Evolutionary conservation across 2,888 invertebrate genomes (phyloP).

Genomic region (Drosophila falleni): DNA sequence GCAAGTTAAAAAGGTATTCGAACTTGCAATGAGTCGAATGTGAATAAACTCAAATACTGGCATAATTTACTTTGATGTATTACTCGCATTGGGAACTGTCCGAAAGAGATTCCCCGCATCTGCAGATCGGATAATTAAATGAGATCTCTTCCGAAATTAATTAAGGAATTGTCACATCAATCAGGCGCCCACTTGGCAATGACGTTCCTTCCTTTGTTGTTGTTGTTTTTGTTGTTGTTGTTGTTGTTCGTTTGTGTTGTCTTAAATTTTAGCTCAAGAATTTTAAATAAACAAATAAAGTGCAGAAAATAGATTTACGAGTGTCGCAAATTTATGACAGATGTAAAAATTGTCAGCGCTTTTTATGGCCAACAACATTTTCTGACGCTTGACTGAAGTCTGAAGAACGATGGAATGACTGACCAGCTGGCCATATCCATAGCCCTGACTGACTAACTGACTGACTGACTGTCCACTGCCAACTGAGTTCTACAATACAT

Average conservation of each 20-base stretch:
- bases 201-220: conserved; percentile 23
- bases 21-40: conserved; percentile 43
- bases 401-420: conserved; percentile 44
- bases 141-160: conserved; percentile 68
- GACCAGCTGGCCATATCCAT: conserved; percentile 63
- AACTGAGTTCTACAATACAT: conserved; percentile 16
- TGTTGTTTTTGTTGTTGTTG: conserved; percentile 29
- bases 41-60: conserved; percentile 66
- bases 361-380: conserved; percentile 51
- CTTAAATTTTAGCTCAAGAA: conserved; percentile 33
- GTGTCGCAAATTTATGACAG: conserved; percentile 75
- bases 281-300: conserved; percentile 80
- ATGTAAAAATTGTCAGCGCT: conserved; percentile 76
- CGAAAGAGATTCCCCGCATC: conserved; percentile 12
- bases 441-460: conserved; percentile 32
- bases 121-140: conserved; percentile 67
- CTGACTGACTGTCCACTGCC: conserved; percentile 22
- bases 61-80: conserved; percentile 69
- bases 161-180: conserved; percentile 82
- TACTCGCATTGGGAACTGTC: conserved; percentile 44
- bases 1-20: conserved; percentile 43
- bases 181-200: conserved; percentile 74
- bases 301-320: conserved; percentile 78
- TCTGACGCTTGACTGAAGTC: conserved; percentile 62
- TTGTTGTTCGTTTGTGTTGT: conserved; percentile 9